Evolutionary conservation across 2,113 vertebrate genomes (phyloP).

Genomic region (Leucosticte australis): DNA sequence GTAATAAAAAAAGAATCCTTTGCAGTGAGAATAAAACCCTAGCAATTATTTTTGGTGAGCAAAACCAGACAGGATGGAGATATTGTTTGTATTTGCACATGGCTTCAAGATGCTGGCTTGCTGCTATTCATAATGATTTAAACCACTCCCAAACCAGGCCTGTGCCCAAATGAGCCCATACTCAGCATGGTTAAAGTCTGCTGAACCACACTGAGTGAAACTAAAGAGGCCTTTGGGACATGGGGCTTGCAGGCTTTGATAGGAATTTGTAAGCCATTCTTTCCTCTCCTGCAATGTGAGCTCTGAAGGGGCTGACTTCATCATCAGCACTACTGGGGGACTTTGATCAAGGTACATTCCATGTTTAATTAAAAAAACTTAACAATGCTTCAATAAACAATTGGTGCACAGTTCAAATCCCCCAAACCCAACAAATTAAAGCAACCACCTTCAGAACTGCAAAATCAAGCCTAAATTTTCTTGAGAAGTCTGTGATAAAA

Average conservation of each 20-base stretch:
- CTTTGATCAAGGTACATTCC: not conserved
- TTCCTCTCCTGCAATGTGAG: not conserved
- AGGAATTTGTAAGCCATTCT: constrained; percentile 4
- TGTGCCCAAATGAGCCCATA: not conserved
- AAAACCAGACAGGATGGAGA: not conserved
- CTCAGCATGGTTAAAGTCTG: not conserved
- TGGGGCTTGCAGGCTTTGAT: not conserved
- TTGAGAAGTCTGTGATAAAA: not conserved
- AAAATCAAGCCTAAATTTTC: not conserved
- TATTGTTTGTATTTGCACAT: not conserved
- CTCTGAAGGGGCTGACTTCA: not conserved
- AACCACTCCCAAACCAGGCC: not conserved
- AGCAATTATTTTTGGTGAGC: not conserved
- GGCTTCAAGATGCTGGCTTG: constrained; percentile 48
- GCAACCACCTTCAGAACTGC: not conserved
- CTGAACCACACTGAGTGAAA: constrained; percentile 8
- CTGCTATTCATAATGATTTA: not conserved
- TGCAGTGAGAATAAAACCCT: not conserved
- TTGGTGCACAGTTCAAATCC: not conserved
- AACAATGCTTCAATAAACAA: not conserved
- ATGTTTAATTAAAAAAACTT: not conserved
- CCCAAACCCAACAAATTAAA: not conserved
- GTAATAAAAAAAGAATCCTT: not conserved
- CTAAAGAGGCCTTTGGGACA: constrained; percentile 19
- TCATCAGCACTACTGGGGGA: not conserved